These are phyloP conservation scores for Rhinogobius similis DNA, from an alignment of 2,113 vertebrate genomes.

Conservation along the genomic window DNA sequence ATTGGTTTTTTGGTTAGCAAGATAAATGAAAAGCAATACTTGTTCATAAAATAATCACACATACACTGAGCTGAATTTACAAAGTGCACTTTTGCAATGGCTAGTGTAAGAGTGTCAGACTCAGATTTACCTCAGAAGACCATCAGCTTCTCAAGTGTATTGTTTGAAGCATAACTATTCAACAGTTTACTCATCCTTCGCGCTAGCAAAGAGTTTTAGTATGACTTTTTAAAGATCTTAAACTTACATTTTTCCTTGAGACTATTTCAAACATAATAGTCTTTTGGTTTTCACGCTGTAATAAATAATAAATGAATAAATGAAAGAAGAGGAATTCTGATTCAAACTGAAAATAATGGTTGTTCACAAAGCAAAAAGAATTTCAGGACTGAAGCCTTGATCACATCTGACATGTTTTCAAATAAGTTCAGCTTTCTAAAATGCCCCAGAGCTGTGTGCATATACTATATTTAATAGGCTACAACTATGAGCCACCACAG, in stretches of 20 bases:
- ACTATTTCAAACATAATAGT: not conserved
- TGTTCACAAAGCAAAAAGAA: conserved; percentile 59
- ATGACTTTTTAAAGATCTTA: too few relatives aligned
- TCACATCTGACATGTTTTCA: conserved; percentile 72
- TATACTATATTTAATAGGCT: conserved; percentile 24
- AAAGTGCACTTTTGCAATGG: not conserved
- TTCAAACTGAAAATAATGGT: conserved; percentile 37
- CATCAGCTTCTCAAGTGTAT: too few relatives aligned
- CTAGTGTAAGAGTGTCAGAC: too few relatives aligned
- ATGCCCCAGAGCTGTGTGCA: conserved; percentile 42
- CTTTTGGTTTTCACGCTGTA: not conserved
- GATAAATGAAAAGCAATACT: too few relatives aligned
- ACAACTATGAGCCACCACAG: conserved; percentile 27
- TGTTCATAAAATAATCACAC: not conserved
- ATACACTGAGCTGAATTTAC: not conserved
- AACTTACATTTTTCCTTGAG: not conserved
- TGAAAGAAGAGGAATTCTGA: not conserved
- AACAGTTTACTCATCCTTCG: too few relatives aligned
- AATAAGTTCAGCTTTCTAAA: conserved; percentile 60
- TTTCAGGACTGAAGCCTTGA: conserved; percentile 54
- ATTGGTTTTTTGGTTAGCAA: not conserved
- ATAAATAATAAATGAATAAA: not conserved
- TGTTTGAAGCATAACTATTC: too few relatives aligned
- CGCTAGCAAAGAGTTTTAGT: too few relatives aligned
- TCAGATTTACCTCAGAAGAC: too few relatives aligned